These are phyloP conservation scores for Sitophilus oryzae DNA, from an alignment of 1,140 invertebrate species.

Conservation along the genomic window DNA sequence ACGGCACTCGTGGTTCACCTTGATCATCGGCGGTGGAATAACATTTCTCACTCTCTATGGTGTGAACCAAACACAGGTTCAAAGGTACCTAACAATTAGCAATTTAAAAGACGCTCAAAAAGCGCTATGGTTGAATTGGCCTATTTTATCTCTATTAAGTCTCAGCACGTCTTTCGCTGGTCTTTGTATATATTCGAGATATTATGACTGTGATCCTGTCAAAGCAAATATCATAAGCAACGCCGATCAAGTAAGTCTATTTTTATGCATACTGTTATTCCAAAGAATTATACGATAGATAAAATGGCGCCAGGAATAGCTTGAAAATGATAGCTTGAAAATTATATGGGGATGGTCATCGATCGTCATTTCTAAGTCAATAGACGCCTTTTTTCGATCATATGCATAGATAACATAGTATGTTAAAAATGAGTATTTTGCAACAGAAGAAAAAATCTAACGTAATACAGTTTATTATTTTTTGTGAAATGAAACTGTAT, in stretches of 20 bases:
- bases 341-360: no score
- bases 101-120: conserved; percentile 58
- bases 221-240: conserved; percentile 48
- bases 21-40: conserved; percentile 66
- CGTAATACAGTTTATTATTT: no score
- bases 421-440: no score
- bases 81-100: conserved; percentile 72
- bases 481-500: no score
- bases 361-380: no score
- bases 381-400: no score
- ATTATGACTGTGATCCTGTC: conserved; percentile 69
- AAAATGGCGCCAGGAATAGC: no score
- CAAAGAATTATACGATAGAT: no score
- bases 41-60: conserved; percentile 72
- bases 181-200: conserved; percentile 71
- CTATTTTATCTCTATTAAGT: conserved; percentile 62
- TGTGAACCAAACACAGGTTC: conserved; percentile 81
- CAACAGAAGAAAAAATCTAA: no score
- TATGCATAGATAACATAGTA: no score
- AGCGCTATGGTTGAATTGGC: conserved; percentile 64
- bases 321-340: no score
- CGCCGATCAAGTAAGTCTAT: conserved; percentile 45
- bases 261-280: background rate
- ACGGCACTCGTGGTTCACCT: conserved; percentile 68
- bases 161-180: conserved; percentile 70